phyloP scores from a whole-genome alignment of 2,888 invertebrate genomes.

The Stegana nigrithorax region DNA sequence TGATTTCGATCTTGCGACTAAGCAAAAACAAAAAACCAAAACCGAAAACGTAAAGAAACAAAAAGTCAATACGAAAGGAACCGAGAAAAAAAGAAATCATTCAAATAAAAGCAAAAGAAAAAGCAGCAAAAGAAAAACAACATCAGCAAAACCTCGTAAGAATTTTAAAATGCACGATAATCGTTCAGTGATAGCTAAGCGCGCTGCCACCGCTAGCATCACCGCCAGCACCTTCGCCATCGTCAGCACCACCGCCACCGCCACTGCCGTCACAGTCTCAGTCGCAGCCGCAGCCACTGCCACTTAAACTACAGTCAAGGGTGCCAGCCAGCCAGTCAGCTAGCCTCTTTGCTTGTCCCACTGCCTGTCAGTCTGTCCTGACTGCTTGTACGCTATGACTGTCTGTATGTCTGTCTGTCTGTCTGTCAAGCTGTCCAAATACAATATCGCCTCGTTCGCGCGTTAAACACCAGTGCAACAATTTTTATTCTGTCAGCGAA shows the following conservation, averaged over 20 bases:
- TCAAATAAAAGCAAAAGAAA: conserved; percentile 29
- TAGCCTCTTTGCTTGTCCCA: conserved; percentile 1
- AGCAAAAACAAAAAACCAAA: conserved; percentile 28
- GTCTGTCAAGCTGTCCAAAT: conserved; percentile 28
- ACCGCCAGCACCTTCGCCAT: conserved; percentile 19
- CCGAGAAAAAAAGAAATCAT: conserved; percentile 54
- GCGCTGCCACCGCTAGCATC: conserved; percentile 52
- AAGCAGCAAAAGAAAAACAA: conserved; percentile 18
- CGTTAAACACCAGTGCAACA: conserved; percentile 69
- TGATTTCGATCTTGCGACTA: conserved; percentile 53
- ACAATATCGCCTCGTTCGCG: conserved; percentile 66
- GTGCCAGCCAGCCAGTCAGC: conserved; percentile 41
- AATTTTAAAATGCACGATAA: conserved; percentile 69
- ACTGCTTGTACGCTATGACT: not conserved
- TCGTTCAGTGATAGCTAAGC: conserved; percentile 64
- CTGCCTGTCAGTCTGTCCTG: conserved; percentile 21
- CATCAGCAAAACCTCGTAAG: conserved; percentile 57
- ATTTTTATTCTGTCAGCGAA: conserved; percentile 69
- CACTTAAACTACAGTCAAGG: conserved; percentile 50
- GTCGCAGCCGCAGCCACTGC: no score
- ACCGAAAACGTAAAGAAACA: conserved; percentile 16
- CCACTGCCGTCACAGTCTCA: no score
- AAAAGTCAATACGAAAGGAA: no score
- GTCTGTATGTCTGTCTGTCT: conserved; percentile 22
- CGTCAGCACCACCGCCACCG: conserved; percentile 15